These are phyloP conservation scores for Mechanitis mazaeus DNA, from an alignment of 2,888 invertebrate genomes.

Conservation along the genomic window DNA sequence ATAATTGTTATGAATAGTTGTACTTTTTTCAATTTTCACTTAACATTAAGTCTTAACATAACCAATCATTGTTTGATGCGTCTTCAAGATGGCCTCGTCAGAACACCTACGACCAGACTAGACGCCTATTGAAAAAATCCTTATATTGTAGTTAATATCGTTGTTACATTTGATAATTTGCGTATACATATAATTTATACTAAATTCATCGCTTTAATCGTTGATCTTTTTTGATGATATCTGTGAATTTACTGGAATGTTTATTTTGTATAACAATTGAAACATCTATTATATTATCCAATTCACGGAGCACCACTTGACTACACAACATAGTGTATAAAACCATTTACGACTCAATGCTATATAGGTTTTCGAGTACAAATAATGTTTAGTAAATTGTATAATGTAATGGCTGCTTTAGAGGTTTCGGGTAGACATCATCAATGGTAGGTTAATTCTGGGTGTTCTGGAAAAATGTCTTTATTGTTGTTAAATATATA, in stretches of 20 bases:
- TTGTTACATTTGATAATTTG: conserved; percentile 25
- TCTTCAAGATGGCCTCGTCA: conserved; percentile 44
- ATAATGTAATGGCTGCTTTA: conserved; percentile 13
- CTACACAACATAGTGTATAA: no score
- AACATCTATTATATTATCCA: conserved; percentile 23
- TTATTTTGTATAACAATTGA: conserved; percentile 51
- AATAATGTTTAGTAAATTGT: no score
- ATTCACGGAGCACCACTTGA: no score
- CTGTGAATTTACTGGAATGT: conserved; percentile 56
- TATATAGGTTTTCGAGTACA: no score
- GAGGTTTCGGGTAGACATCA: conserved; percentile 45
- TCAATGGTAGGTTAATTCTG: conserved; percentile 45
- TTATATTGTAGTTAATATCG: conserved; percentile 22
- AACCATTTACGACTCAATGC: no score
- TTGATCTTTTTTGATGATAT: conserved; percentile 54
- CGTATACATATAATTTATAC: conserved; percentile 35
- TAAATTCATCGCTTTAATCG: conserved; percentile 64
- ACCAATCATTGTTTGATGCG: conserved; percentile 13
- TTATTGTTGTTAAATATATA: conserved; percentile 68
- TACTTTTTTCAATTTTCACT: conserved; percentile 43
- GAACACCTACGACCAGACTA: conserved; percentile 71
- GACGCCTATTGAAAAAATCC: conserved; percentile 51
- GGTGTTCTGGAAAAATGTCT: conserved; percentile 53
- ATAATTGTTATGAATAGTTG: conserved; percentile 33
- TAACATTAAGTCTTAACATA: conserved; percentile 27